These are phyloP conservation scores for Microplitis mediator DNA, from an alignment of 1,140 invertebrate species.

Conservation along the genomic window DNA sequence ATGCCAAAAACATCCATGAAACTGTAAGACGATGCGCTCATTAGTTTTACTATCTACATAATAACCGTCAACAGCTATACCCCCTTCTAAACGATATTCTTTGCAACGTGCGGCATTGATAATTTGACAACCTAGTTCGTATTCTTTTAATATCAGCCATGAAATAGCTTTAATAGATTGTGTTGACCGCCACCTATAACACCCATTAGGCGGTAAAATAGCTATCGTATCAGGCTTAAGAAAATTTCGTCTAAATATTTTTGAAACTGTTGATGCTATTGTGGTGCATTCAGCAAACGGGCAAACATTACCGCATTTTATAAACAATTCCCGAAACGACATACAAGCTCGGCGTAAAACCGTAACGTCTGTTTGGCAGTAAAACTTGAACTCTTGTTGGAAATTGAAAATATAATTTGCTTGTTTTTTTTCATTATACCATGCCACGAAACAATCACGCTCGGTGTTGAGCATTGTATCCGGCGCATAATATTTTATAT, in stretches of 20 bases:
- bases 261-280: conserved; percentile 30
- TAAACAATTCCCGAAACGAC: conserved; percentile 23
- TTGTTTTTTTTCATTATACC: conserved; percentile 22
- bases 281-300: conserved; percentile 25
- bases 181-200: conserved; percentile 2
- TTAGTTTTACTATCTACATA: not conserved
- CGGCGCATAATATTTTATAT: conserved; percentile 29
- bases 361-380: conserved; percentile 31
- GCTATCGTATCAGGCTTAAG: conserved; percentile 20
- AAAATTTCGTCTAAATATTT: conserved; percentile 29
- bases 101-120: not conserved
- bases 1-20: conserved; percentile 9
- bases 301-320: conserved; percentile 22
- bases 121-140: not conserved
- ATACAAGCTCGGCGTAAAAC: conserved; percentile 30
- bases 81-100: conserved; percentile 4
- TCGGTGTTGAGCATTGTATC: conserved; percentile 27
- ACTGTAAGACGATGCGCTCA: not conserved
- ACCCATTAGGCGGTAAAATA: conserved; percentile 9
- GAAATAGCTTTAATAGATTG: conserved; percentile 15
- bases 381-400: conserved; percentile 21
- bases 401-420: conserved; percentile 34
- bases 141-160: conserved; percentile 22
- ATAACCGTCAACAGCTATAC: conserved; percentile 17
- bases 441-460: conserved; percentile 21